These are phyloP conservation scores for Pelagia noctiluca DNA, from an alignment of 30 jellyfish, hydroid and myxozoan species.

Conservation along the genomic window DNA sequence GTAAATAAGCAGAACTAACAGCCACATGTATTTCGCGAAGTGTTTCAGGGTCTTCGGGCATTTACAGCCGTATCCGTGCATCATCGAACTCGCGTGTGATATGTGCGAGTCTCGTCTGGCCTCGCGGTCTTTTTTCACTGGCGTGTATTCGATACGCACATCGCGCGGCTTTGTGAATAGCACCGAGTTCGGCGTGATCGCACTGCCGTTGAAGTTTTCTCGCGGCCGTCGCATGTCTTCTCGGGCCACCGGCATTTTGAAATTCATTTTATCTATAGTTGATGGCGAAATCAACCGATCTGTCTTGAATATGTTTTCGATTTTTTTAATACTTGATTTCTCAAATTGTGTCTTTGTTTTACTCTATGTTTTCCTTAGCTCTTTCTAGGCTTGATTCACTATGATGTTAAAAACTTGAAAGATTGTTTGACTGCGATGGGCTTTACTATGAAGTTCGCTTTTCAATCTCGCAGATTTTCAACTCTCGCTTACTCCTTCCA, in stretches of 20 bases:
- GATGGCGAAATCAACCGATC: not conserved
- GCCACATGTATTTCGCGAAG: slow-evolving; percentile 80
- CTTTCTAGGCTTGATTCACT: too few species aligned
- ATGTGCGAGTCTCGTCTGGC: slow-evolving; percentile 53
- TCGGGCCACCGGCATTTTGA: not conserved
- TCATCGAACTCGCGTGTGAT: slow-evolving; percentile 72
- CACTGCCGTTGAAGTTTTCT: too few species aligned
- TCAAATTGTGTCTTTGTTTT: too few species aligned
- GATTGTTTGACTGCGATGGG: too few species aligned
- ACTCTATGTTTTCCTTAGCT: too few species aligned
- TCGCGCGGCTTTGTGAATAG: slow-evolving; percentile 70
- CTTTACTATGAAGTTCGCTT: too few species aligned
- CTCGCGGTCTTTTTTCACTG: slow-evolving; percentile 58
- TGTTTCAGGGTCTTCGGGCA: slow-evolving; percentile 80
- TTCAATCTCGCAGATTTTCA: too few species aligned
- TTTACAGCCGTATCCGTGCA: slow-evolving; percentile 81
- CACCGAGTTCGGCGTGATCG: slow-evolving; percentile 41
- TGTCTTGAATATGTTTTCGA: too few species aligned
- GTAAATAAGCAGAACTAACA: slow-evolving; percentile 64
- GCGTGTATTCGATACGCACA: slow-evolving; percentile 72
- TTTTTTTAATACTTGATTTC: too few species aligned
- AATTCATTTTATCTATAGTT: not conserved
- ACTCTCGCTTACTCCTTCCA: too few species aligned
- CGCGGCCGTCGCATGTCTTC: not conserved
- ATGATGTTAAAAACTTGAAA: too few species aligned